Percentiles rank a stretch among this genome's conserved stretches.
Conservation (phyloP, 2,113 vertebrate species). For the human region DNA sequence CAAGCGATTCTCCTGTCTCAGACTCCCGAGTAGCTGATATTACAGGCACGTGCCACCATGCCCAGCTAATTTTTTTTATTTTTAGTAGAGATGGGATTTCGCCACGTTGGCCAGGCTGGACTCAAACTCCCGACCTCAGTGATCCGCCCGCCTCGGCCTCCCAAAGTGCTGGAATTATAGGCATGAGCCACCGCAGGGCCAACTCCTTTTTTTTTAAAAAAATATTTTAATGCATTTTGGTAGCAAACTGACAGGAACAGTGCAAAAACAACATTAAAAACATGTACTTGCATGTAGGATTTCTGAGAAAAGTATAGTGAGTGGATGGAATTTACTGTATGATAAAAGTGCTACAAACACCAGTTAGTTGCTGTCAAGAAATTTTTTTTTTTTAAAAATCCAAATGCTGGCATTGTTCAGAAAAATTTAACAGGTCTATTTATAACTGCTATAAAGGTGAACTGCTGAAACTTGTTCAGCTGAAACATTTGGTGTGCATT, state of each 20-base stretch:
- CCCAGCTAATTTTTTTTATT: no score
- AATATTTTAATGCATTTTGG: not conserved
- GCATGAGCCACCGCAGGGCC: no score
- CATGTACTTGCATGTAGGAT: constrained; percentile 86
- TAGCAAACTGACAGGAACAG: not conserved
- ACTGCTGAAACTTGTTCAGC: not conserved
- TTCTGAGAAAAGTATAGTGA: constrained; percentile 71
- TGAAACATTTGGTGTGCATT: not conserved
- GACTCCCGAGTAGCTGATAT: no score
- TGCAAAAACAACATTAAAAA: constrained; percentile 80
- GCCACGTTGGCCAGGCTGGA: no score
- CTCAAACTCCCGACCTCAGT: no score
- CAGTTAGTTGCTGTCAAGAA: constrained; percentile 87
- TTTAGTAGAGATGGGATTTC: no score
- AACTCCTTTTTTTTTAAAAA: no score
- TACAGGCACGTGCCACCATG: no score
- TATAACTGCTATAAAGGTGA: not conserved
- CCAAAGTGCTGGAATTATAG: no score
- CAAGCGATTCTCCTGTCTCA: no score
- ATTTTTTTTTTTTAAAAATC: not conserved
- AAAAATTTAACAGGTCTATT: not conserved
- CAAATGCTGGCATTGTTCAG: not conserved
- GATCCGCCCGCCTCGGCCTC: no score
- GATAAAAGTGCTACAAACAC: constrained; percentile 89
- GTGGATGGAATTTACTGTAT: constrained; percentile 86